Percentiles rank a stretch among this genome's conserved stretches.
These are phyloP conservation scores for Lophius piscatorius DNA, from an alignment of 2,113 vertebrate species.

Conservation along the genomic window DNA sequence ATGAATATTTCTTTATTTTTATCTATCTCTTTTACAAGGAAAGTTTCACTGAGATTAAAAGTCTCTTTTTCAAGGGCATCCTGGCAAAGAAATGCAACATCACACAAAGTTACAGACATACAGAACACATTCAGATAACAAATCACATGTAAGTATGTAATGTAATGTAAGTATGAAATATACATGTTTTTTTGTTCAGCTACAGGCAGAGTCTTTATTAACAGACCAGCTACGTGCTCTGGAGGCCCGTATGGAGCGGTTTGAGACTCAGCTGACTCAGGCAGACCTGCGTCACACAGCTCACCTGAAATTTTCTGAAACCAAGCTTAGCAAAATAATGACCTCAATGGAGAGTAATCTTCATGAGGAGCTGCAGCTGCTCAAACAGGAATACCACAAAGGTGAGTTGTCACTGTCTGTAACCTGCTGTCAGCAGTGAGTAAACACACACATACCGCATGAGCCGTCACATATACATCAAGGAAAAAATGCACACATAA, in stretches of 20 bases:
- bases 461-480: constrained; percentile 7
- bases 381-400: constrained; percentile 83
- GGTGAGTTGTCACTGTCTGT: constrained; percentile 74
- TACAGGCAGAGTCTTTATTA: constrained; percentile 68
- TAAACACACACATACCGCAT: constrained; percentile 34
- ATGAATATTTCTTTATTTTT: too few relatives aligned
- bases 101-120: too few relatives aligned
- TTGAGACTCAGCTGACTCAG: constrained; percentile 62
- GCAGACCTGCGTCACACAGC: constrained; percentile 50
- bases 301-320: constrained; percentile 70
- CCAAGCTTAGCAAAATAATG: constrained; percentile 75
- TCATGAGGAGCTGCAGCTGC: constrained; percentile 82
- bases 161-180: too few relatives aligned
- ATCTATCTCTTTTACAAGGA: too few relatives aligned
- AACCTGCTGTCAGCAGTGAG: constrained; percentile 44
- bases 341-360: constrained; percentile 78
- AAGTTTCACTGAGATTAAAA: too few relatives aligned
- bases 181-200: constrained; percentile 64
- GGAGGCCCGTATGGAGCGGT: constrained; percentile 70
- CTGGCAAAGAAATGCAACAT: too few relatives aligned
- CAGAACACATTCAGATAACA: too few relatives aligned
- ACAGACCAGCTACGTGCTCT: constrained; percentile 70
- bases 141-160: too few relatives aligned
- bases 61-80: too few relatives aligned
- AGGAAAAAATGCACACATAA: constrained; percentile 7